Evolutionary conservation across 2,797 vertebrate genomes (phyloP), one percentile per base, ranked within the genome.

Genomic region (Bovichtus diacanthus): DNA sequence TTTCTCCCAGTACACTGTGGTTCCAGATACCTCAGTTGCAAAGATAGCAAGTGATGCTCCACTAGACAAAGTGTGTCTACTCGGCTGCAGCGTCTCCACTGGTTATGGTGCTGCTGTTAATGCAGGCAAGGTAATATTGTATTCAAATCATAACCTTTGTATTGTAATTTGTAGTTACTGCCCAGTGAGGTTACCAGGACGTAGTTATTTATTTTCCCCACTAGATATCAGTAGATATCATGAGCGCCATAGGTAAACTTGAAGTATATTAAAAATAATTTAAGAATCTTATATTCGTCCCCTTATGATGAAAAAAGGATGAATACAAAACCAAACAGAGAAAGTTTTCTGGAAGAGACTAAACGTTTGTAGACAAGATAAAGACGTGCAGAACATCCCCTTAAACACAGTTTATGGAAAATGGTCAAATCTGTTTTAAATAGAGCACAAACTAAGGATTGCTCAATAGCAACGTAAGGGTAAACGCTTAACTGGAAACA

Each of bases 1-100:
- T 2, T 98, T 99, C 90, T 97, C 96, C 0, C 97, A 98, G 89
- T 98, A 97, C 80, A 99, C 97, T 0, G 97, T 99, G 71, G 97
- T 98, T 62, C 95, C 96, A 0, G 97, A 99, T 47, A 96, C 96
- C 67, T 98, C 97, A 0, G 87, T 99, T 47, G 94, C 96, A 41
- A 99, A 97, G 90, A 95, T 99, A 70, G 91, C 96, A 1, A 55
- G 87, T 7, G 80, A 90, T 10, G 97, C 98, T 9, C 96, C 96
- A 3, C 88, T 98, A 23, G 95, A 98, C 75, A 98, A 96, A 93
- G 96, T 99, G 67, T 98, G 96, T 80, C 94, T 99, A 39, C 92
- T 98, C 4, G 97, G 98, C 53, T 99, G 97, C 80, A 96, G 96
- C 1, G 91, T 99, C 83, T 96, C 97, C 53, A 98, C 97, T 0